Percentiles rank a stretch among this genome's conserved stretches.
Conservation (phyloP, 2,888 invertebrate species). For the Osedax frankpressi region DNA sequence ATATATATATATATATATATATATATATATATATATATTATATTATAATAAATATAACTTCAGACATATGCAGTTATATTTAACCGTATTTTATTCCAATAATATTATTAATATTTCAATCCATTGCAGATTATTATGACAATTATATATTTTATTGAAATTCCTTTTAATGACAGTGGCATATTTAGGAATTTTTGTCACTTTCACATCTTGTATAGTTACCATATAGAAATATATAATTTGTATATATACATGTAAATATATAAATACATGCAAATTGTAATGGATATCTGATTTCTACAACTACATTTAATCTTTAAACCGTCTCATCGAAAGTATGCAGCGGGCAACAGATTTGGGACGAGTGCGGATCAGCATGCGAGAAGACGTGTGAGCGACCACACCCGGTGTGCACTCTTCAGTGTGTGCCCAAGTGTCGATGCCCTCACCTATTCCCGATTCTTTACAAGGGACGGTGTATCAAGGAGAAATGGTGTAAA, state of each 20-base stretch:
- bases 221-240: no score
- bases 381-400: neutral
- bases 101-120: no score
- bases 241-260: no score
- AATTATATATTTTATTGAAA: no score
- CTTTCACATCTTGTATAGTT: no score
- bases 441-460: conserved; percentile 1
- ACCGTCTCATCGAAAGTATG: neutral
- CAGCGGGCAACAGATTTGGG: neutral
- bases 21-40: neutral
- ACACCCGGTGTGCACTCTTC: conserved; percentile 11
- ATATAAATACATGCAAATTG: no score
- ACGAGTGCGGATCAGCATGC: conserved; percentile 5
- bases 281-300: no score
- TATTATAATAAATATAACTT: neutral
- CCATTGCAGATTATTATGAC: no score
- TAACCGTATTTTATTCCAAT: no score
- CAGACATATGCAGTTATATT: no score
- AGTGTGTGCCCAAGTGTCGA: neutral
- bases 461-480: conserved; percentile 11
- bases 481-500: conserved; percentile 5
- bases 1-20: neutral
- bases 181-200: no score
- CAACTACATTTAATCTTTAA: neutral
- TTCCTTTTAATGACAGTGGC: no score